Base-by-base conservation (phyloP, 2,888 invertebrate genomes). In the Theretra japonica region DNA sequence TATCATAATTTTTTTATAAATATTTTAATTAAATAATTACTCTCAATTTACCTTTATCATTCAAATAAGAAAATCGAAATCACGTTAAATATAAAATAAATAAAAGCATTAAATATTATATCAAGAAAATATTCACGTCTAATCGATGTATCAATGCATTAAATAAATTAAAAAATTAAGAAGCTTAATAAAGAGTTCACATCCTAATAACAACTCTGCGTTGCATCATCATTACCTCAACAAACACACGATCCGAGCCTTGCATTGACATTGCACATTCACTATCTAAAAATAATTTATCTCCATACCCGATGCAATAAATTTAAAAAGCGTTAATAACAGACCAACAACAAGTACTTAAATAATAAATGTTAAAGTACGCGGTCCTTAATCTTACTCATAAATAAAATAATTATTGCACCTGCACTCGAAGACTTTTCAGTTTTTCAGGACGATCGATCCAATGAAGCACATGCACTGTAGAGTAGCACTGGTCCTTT, bases 381-480 rank as follows among this genome's bases (percentile, higher is more conserved):
- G 41, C 21, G 8, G 65, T 23, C 21, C 65, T 65, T 65, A 65
- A 65, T 65, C 48, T 48, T 65, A 65, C 4, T 62, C n/a, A 58
- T 59, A 70, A 60, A 72, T 71, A 73, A 75, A 65, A 75, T 73
- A 77, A 79, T 75, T 72, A 76, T 84, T 90, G 92, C 92, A 94
- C 94, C 93, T 94, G 92, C 83, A 82, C 87, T 84, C 83, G 90
- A 82, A 78, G 88, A 87, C 78, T 79, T 84, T 86, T 87, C 88
- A 86, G 86, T 84, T 82, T 85, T 86, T 86, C 88, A 78, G 82
- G 83, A 83, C 81, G 83, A 82, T 78, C 86, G 78, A 88, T 88
- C 85, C 86, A 86, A 84, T 79, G 83, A 82, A 81, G 84, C 88
- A 87, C 88, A 86, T 82, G 82, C 89, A 91, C 91, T 83, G 84